Evolutionary conservation across 2,113 vertebrate species (phyloP), one percentile per base, ranked within the genome.

Genomic region (Thunnus thynnus): DNA sequence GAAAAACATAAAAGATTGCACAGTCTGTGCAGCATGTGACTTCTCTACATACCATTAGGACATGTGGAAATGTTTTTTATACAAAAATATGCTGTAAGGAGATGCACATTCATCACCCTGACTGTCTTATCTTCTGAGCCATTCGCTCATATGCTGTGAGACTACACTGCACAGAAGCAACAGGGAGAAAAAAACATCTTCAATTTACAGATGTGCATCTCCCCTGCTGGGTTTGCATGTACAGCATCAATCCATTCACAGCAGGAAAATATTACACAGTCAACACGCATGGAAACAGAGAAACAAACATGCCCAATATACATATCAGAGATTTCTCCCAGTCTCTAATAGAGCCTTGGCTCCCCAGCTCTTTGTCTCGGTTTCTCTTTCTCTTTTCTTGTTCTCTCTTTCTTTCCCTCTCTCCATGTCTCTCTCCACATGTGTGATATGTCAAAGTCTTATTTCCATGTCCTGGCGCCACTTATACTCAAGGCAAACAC

Each of bases 401-500:
- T 67, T 83, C 63, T 72, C n/a, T 36, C 20, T 72, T 61, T 17
- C 60, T 22, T 6, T 57, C 94, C 91, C 91, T 93, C 93, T 94
- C 93, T 94, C 86, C 94, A 91, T 95, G 92, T 84, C 96, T 95
- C 93, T 94, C 94, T 93, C 94, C 94, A 94, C 79, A 86, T 87
- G 69, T 88, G 87, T 61, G 95, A 95, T 93, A 94, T 94, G 96
- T 96, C 96, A 96, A 96, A 95, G 95, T 96, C 95, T 93, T 95
- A 94, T 97, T 96, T 96, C 96, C 92, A 96, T 95, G 96, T 96
- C 95, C 95, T 96, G 95, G 96, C 95, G 94, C 96, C 96, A 96
- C 96, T 96, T 96, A 93, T 95, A 97, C 96, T 96, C 96, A 96
- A 96, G 95, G 95, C 96, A 96, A 96, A 96, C 96, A 95, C 90